Base-by-base conservation (phyloP, 1,140 invertebrate species). In the Sarcophaga bullata region DNA sequence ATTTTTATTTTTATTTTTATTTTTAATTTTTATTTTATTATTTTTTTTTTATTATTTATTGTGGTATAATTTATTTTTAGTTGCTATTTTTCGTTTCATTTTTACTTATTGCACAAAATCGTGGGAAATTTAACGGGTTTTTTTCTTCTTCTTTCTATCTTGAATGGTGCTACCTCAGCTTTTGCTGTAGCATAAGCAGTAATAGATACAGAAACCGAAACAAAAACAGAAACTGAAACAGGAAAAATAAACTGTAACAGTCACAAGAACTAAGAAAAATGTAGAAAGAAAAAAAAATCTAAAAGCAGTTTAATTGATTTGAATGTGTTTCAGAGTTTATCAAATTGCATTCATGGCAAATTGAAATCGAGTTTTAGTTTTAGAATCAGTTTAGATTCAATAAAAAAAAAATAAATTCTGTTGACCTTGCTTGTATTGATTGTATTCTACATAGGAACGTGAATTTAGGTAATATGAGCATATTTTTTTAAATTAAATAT, bases 81-180 rank as follows among this genome's bases (percentile, higher is more conserved):
- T 72, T 80, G 17, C 49, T 68, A 58, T 82, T 84, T 80, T 37
- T 37, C 25, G 25, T 37, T 37, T 37, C 25, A 37, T 37, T 37
- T 62, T 58, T 68, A 48, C 75, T 19, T 73, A 25, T n/a, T 82
- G 72, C 80, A 80, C 73, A 68, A 73, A 80, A 76, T 84, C 84
- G 84, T 85, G 84, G 84, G 84, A 85, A 85, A 82, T 83, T 82
- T 85, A 83, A 82, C 84, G 82, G 84, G 84, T 85, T 83, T 85
- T 19, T 68, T 25, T 13, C 58, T 9, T 52, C 68, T 83, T 48
- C n/a, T 58, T 58, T 58, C 11, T 58, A 19, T 68, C 19, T 17
- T 37, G 25, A 37, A 37, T 37, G 25, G 25, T 37, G 25, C 25
- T 37, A 37, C 25, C 25, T 37, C 4, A 37, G 10, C 19, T 9